Conservation (phyloP, 2,113 vertebrate species). For the Syngnathoides biaculeatus region DNA sequence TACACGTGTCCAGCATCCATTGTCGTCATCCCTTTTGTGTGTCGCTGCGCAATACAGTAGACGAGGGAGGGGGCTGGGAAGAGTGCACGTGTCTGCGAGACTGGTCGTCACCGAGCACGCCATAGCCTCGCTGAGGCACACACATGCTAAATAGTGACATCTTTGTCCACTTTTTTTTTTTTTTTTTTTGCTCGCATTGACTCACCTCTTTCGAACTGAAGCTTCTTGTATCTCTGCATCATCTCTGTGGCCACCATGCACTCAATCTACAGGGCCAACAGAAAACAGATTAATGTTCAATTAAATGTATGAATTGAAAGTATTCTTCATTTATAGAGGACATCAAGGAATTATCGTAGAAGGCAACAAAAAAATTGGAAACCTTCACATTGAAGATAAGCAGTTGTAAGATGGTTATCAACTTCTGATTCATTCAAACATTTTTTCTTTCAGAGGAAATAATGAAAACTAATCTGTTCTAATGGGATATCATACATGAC, state of each 20-base stretch:
- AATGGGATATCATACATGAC: too few species aligned
- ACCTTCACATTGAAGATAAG: too few species aligned
- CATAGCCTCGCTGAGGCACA: conserved; percentile 9
- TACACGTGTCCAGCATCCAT: conserved; percentile 11
- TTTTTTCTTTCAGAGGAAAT: too few species aligned
- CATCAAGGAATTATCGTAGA: too few species aligned
- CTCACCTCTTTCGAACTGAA: conserved; percentile 96
- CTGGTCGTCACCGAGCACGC: conserved; percentile 11
- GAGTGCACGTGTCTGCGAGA: conserved; percentile 14
- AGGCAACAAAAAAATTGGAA: too few species aligned
- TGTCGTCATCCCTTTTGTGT: conserved; percentile 24
- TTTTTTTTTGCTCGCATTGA: conserved; percentile 3
- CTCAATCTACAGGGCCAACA: conserved; percentile 80
- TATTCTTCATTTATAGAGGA: background rate
- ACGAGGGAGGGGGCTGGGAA: background rate
- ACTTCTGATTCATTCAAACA: too few species aligned
- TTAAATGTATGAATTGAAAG: background rate
- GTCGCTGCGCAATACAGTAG: conserved; percentile 17
- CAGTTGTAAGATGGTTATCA: too few species aligned
- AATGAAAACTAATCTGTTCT: too few species aligned
- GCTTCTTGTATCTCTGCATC: conserved; percentile 95
- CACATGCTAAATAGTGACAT: conserved; percentile 4
- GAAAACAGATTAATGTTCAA: conserved; percentile 26
- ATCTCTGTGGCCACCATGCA: conserved; percentile 93
- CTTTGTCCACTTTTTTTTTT: conserved; percentile 6